Base-by-base conservation (phyloP, 2,797 vertebrate genomes). In the Hafferia zeledoni region DNA sequence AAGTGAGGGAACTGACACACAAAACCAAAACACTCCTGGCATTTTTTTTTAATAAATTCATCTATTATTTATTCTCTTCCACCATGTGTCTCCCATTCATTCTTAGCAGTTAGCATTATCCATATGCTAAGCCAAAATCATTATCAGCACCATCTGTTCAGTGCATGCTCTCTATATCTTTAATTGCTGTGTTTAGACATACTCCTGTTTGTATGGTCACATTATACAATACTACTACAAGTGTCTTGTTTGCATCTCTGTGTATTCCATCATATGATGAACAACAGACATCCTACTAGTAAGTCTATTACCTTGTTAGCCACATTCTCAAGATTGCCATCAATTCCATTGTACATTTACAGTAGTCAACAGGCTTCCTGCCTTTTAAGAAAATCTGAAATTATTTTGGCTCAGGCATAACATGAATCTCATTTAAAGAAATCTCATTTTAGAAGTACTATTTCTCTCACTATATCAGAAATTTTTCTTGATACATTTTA, bases 51-150 rank as follows among this genome's bases (percentile, higher is more conserved):
- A 7, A 83, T 80, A 80, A 80, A 85, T 70, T 49, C 1, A 74
- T 89, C 82, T 89, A 91, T 80, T 77, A 77, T 80, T 83, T 85
- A 83, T 78, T 87, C 46, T 68, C 23, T 65, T 89, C 46, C 10
- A 81, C n/a, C 46, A 50, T 33, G 61, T 71, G 87, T 71, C 93
- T 92, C 24, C 68, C 60, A 77, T 93, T 89, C 84, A 80, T 79
- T 94, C 46, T 50, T 80, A 89, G 71, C 60, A 88, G 89, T 61
- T 95, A 94, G 83, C 87, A 49, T 85, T 83, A 89, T 67, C 89
- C 93, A 83, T 95, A 96, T 94, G 95, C 50, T 91, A 83, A 88
- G 46, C 71, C 85, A 83, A 89, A 94, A 91, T 91, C 76, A 90
- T 84, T 81, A 93, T 68, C 87, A 64, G 79, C 37, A 86, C 96